These are phyloP conservation scores for Scaptomyza montana DNA, from an alignment of 1,140 invertebrate genomes.

Conservation along the genomic window DNA sequence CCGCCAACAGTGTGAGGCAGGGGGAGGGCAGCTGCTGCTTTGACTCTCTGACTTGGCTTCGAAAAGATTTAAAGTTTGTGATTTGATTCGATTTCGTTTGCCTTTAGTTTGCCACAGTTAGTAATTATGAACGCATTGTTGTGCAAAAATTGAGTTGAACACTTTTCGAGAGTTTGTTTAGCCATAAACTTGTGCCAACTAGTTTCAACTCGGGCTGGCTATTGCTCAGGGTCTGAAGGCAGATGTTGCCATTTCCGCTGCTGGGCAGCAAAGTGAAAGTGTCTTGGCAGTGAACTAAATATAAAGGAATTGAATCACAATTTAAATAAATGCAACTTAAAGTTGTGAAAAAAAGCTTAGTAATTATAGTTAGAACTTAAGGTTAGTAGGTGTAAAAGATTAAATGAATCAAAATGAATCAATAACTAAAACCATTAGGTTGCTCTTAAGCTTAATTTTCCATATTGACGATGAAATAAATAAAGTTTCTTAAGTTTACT, in stretches of 20 bases:
- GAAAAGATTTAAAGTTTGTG: conserved; percentile 75
- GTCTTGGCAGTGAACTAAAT: conserved; percentile 2
- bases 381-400: too few species aligned
- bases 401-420: too few species aligned
- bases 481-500: too few species aligned
- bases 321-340: conserved; percentile 2
- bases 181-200: conserved; percentile 56
- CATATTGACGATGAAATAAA: too few species aligned
- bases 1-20: conserved; percentile 38
- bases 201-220: neutral
- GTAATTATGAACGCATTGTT: conserved; percentile 78
- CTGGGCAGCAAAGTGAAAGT: conserved; percentile 33
- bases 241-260: conserved; percentile 30
- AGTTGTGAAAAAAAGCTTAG: neutral
- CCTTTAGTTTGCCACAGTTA: neutral
- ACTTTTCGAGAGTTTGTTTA: conserved; percentile 67
- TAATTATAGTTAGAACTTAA: too few species aligned
- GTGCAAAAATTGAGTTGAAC: conserved; percentile 76
- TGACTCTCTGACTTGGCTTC: conserved; percentile 20
- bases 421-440: too few species aligned
- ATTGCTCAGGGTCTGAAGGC: neutral
- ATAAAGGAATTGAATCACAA: neutral
- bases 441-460: too few species aligned
- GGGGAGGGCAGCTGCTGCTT: conserved; percentile 38
- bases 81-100: conserved; percentile 64